Evolutionary conservation across 2,113 vertebrate species (phyloP).

Genomic region (Poecilia latipinna): DNA sequence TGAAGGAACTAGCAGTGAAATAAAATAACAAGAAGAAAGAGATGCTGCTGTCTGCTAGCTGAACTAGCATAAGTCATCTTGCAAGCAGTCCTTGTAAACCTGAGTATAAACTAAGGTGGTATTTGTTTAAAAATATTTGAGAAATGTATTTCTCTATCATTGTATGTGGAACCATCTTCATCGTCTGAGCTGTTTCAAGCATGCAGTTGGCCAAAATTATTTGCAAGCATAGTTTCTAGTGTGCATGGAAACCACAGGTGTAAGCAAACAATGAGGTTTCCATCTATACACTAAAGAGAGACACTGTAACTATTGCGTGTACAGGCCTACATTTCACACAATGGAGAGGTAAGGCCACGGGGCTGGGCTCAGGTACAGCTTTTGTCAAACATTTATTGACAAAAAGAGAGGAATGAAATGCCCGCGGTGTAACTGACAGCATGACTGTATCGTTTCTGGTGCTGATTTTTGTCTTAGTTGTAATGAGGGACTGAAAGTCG

Average conservation of each 20-base stretch:
- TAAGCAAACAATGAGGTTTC: constrained; percentile 58
- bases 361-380: constrained; percentile 68
- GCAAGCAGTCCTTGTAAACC: background rate
- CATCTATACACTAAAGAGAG: constrained; percentile 28
- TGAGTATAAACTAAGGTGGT: background rate
- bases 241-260: constrained; percentile 59
- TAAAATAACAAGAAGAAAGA: constrained; percentile 2
- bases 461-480: constrained; percentile 42
- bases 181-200: constrained; percentile 24
- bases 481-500: constrained; percentile 42
- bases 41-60: background rate
- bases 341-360: constrained; percentile 60
- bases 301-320: constrained; percentile 46
- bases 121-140: background rate
- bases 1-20: background rate
- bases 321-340: constrained; percentile 59
- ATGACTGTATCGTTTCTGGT: constrained; percentile 37
- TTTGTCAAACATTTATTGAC: constrained; percentile 66
- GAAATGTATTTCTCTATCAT: constrained; percentile 4
- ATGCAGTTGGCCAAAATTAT: constrained; percentile 14
- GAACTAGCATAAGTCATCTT: no score
- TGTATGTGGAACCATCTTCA: constrained; percentile 9
- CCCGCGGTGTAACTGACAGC: constrained; percentile 39
- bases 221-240: constrained; percentile 21
- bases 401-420: constrained; percentile 53